Conservation (phyloP, 2,113 vertebrate genomes). For the Amia ocellicauda region DNA sequence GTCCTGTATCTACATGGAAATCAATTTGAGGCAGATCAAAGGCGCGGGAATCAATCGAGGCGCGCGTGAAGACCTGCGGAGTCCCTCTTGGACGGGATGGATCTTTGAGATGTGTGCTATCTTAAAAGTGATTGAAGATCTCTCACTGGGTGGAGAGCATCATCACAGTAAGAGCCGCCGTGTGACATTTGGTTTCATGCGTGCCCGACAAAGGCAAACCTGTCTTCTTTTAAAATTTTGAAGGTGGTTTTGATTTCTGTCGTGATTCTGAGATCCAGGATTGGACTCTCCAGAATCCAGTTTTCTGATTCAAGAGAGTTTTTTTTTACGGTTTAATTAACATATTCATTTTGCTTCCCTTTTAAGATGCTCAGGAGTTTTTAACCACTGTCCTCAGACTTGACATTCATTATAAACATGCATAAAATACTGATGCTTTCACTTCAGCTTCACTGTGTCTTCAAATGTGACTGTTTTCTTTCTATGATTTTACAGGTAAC, state of each 20-base stretch:
- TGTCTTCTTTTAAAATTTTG: conserved; percentile 11
- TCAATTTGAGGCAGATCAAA: conserved; percentile 45
- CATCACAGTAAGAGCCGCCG: conserved; percentile 22
- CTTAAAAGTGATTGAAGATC: conserved; percentile 44
- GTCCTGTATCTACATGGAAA: conserved; percentile 34
- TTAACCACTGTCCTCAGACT: no score
- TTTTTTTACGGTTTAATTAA: no score
- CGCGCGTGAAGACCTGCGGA: conserved; percentile 4
- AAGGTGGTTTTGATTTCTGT: no score
- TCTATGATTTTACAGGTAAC: no score
- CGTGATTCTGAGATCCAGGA: background rate
- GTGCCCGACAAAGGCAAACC: conserved; percentile 37
- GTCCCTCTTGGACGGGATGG: conserved; percentile 43
- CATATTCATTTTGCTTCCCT: no score
- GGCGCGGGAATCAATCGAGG: conserved; percentile 28
- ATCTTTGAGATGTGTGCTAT: conserved; percentile 37
- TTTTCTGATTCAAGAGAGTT: no score
- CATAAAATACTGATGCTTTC: no score
- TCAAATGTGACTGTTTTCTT: no score
- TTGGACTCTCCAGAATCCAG: background rate
- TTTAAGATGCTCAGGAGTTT: no score
- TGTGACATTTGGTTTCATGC: conserved; percentile 39
- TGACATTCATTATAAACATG: no score
- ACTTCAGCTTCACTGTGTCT: no score
- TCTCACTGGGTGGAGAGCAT: conserved; percentile 34